Conservation (phyloP, 2,113 vertebrate genomes). For the Pollimyrus isidori region DNA sequence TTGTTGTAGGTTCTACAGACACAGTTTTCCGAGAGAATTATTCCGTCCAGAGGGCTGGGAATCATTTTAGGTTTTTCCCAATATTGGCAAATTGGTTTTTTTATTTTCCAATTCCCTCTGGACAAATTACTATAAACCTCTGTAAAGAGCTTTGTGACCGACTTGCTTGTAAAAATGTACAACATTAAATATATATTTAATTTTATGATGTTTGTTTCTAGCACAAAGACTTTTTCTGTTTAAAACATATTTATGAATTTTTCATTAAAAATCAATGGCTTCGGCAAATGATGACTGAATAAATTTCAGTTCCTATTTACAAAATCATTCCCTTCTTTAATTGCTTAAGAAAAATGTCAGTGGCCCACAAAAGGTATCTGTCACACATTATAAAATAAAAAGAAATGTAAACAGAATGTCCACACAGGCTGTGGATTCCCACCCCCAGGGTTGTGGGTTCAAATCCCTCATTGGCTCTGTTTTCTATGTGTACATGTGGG, state of each 20-base stretch:
- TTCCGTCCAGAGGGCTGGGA: background rate
- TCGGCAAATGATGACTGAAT: too few relatives aligned
- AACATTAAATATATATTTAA: background rate
- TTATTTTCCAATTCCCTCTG: background rate
- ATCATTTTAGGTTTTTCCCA: background rate
- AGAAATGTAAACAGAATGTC: background rate
- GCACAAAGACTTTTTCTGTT: background rate
- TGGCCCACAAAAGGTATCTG: background rate
- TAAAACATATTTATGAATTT: background rate
- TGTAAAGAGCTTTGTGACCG: background rate
- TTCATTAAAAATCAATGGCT: background rate
- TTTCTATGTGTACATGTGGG: background rate
- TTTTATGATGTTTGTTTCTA: background rate
- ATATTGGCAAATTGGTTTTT: background rate
- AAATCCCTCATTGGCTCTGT: background rate
- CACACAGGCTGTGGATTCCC: background rate
- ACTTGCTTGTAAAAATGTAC: background rate
- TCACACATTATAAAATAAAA: background rate
- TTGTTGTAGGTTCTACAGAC: background rate
- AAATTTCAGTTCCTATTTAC: conserved; percentile 4
- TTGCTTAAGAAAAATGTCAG: background rate
- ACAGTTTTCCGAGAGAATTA: background rate
- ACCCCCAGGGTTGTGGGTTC: background rate
- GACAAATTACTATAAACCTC: background rate
- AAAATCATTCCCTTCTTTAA: background rate